Evolutionary conservation across 2,888 invertebrate genomes (phyloP), one percentile per base, ranked within the genome.

Genomic region (Phengaris arion): DNA sequence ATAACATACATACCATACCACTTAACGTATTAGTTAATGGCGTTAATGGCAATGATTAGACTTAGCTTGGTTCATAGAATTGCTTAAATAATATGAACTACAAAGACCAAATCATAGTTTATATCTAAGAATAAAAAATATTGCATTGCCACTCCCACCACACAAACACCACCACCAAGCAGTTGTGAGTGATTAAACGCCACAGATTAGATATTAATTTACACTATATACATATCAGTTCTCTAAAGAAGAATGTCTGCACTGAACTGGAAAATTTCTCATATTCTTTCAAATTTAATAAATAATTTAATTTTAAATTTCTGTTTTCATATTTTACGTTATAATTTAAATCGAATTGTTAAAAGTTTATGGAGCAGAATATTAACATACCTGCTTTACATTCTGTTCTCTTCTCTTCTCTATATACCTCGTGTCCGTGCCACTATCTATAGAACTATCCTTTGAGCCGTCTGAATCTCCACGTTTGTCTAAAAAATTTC

Each of bases 381-480:
- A 15, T 22, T 48, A 6, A 74, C 77, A 77, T 81, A 95, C 95
- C 94, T 95, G 95, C 84, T 95, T 95, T 10, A 82, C 81, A 10
- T 90, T 87, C 79, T 94, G 94, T 48, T 95, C 94, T 77, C 94
- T 91, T 80, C 94, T 88, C 81, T 95, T 95, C 76, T 94, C 92
- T 22, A 94, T 91, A 78, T 93, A 94, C 35, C 95, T 89, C 0
- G 95, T 95, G 85, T 96, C 96, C 0, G 95, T 96, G 12, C 97
- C 97, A 82, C 97, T 97, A 87, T 98, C 98, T 76, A 98, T 94
- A 0, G 97, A 97, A 83, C 97, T 97, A 82, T 97, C 96, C 81
- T 96, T 96, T 0, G 96, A 96, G 0, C 96, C 95, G 87, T 97
- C 95, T 13, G 96, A 95, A 88, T 97, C 95, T 77, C 94, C 90